Base-by-base conservation (phyloP, 1,140 invertebrate species). In the Mylabris phalerata region DNA sequence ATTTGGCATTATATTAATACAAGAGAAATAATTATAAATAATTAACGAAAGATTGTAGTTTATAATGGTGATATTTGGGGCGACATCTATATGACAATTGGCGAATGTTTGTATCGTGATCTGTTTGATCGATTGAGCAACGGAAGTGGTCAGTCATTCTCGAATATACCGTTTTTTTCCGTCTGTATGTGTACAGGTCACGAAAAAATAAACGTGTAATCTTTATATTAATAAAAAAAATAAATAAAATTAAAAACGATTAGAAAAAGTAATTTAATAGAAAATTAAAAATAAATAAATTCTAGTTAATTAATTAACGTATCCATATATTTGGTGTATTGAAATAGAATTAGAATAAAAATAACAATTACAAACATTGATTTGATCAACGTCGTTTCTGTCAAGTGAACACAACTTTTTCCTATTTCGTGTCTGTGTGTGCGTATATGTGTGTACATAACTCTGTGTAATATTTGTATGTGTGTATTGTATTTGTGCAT, bases 391-490 rank as follows among this genome's bases (percentile, higher is more conserved):
- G 5, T 10, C 5, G 41, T 42, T n/a, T 42, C 41, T 32, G 32
- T 32, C 32, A 32, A 32, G 32, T 32, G 32, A 19, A 19, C 19
- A 19, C 19, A 32, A 32, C 32, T 32, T 32, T 32, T 32, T 32
- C 75, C 77, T 75, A 76, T 74, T 79, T 80, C 76, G 79, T 80
- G 78, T 75, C 60, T 66, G 75, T 79, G 75, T 19, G 19, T 19
- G 19, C 19, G 19, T 19, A 19, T 19, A 19, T 19, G 1, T 19
- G 19, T 19, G 19, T 19, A 19, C 19, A 19, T 19, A 19, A 19
- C 19, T 19, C 19, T 19, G 19, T 19, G 19, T 19, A 19, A 19
- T 19, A 19, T 19, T 19, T 32, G 32, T 32, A 32, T 32, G 7
- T 32, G 32, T 32, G 32, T 32, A 7, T 32, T 32, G 7, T 19